Base-by-base conservation (phyloP, 2,113 vertebrate genomes). In the Aplodontia rufa region DNA sequence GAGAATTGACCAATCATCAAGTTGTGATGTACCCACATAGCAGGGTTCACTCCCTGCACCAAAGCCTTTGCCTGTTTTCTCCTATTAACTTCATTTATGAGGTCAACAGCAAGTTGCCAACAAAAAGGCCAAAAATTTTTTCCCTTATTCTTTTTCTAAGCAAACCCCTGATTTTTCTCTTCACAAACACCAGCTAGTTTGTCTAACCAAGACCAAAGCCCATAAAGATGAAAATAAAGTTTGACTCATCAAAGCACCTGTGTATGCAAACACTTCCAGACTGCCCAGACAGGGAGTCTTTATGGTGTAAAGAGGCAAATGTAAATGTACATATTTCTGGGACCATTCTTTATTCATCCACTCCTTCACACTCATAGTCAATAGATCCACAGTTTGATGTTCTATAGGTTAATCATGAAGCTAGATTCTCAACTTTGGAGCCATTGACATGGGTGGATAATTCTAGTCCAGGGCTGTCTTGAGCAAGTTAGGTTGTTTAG, bases 181-280 rank as follows among this genome's bases (percentile, higher is more conserved):
- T 53, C 97, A 94, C 82, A 98, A 98, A 98, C 95, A 96, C 72
- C 64, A 94, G 87, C 87, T 89, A 89, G 62, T 90, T 94, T 96
- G 93, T 94, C 93, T 94, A 93, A 86, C 64, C 60, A 98, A 98
- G 97, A 96, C 95, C 72, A 87, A 96, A 96, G 69, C 75, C 83
- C 37, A 60, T 90, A 76, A 79, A 97, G 94, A 96, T 76, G 96
- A 97, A 97, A 79, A 93, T 75, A 92, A 81, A 93, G 89, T n/a
- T 92, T 91, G 79, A 97, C 94, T 93, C 93, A 76, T 84, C 82
- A 95, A 91, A 98, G 97, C 94, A 97, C 97, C 93, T 97, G 97
- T 97, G 97, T 96, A 97, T 97, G 93, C 97, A 97, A 97, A 96
- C 79, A 90, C 69, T 53, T 94, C 97, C 82, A 95, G 86, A 75